Evolutionary conservation across 1,140 invertebrate species (phyloP).

Genomic region (Atopsyche davidsoni): DNA sequence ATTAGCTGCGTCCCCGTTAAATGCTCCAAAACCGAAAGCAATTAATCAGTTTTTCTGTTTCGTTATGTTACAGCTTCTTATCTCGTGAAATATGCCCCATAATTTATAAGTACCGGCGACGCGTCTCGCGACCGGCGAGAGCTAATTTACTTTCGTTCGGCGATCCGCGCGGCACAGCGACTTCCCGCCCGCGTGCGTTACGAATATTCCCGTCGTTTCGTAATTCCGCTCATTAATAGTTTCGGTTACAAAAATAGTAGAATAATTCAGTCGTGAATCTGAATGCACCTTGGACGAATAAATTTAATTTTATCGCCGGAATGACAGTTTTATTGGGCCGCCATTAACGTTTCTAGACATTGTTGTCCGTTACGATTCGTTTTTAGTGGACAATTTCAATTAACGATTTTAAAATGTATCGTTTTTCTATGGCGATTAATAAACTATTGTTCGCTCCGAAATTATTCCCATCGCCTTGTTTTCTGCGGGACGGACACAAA

Average conservation of each 20-base stretch:
- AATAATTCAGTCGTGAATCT: conserved; percentile 20
- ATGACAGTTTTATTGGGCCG: conserved; percentile 29
- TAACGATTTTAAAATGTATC: conserved; percentile 24
- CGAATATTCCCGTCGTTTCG: conserved; percentile 1
- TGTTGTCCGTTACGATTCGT: conserved; percentile 23
- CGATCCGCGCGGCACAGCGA: background rate
- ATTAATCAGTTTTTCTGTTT: conserved; percentile 29
- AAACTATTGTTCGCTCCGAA: background rate
- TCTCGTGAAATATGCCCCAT: conserved; percentile 29
- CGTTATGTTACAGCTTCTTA: conserved; percentile 21
- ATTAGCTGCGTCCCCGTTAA: conserved; percentile 29
- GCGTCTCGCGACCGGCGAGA: background rate
- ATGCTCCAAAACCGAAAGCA: conserved; percentile 29
- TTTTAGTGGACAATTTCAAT: conserved; percentile 27
- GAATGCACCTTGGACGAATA: conserved; percentile 26
- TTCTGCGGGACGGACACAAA: background rate
- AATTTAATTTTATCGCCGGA: conserved; percentile 28
- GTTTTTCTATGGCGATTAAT: conserved; percentile 17
- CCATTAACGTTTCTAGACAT: conserved; percentile 29
- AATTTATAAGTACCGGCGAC: conserved; percentile 20
- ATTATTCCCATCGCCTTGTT: too few species aligned
- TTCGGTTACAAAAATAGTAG: conserved; percentile 8
- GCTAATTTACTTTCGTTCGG: background rate
- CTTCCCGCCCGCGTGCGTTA: too few species aligned
- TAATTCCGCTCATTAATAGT: background rate